Evolutionary conservation across 2,113 vertebrate genomes (phyloP), one percentile per base, ranked within the genome.

Genomic region (Puma concolor): DNA sequence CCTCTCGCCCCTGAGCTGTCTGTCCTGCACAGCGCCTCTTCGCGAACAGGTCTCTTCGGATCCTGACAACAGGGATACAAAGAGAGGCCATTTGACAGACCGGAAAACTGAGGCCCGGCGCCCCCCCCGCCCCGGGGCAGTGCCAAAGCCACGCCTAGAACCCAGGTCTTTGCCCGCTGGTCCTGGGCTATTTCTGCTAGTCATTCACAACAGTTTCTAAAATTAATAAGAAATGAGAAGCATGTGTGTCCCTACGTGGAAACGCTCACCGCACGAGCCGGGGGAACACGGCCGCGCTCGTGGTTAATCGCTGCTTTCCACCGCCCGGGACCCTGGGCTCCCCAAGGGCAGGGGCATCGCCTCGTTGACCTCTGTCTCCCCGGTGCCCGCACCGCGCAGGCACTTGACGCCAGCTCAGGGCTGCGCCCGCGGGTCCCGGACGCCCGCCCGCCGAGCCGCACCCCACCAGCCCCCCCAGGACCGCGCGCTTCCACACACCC

Each of bases 201-300:
- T 76, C 80, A 41, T 48, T 63, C 85, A 67, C 91, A 72, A 52
- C 79, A n/a, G 88, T 92, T 95, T 90, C 97, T 95, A 97, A 86
- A 94, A 95, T 97, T 88, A 85, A 71, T 83, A 71, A 69, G 79
- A 91, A 96, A 74, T 2, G 69, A 29, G 38, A 52, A 97, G 88
- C 67, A 41, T 41, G 91, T 36, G 79, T 36, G 92, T 92, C 93
- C 83, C 96, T 92, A 97, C 97, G 95, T 91, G 97, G 97, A 66
- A 16, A 69, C 14, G 41, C 48, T 19, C 76, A 0, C n/a, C 52
- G 60, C 72, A 25, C 9, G 4, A 23, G 25, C 31, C 1, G 5
- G 36, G 82, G 33, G 15, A 9, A n/a, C 50, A 13, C 0, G 41
- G n/a, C 82, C 77, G 19, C 16, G 21, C 82, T 4, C 23, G 5